Percentiles rank a stretch among this genome's conserved stretches.
Evolutionary conservation across 2,113 vertebrate genomes (phyloP).

Genomic region (Rhea americana): DNA sequence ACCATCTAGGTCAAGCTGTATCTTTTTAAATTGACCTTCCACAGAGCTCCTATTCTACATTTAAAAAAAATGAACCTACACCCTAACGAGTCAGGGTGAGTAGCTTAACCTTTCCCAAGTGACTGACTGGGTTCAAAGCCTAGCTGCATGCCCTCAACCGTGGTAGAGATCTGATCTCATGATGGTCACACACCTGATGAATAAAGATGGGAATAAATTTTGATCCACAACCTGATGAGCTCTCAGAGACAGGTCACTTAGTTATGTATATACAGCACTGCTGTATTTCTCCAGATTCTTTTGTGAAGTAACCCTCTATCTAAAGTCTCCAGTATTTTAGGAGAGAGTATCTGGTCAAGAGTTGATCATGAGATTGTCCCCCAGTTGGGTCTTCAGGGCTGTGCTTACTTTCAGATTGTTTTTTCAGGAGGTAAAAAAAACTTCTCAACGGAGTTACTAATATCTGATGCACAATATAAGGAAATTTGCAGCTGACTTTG

Average conservation of each 20-base stretch:
- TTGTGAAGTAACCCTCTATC: background rate
- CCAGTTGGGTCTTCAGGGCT: background rate
- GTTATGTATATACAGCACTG: background rate
- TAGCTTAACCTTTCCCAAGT: background rate
- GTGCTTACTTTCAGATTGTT: background rate
- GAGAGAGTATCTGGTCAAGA: background rate
- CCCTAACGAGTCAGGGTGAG: background rate
- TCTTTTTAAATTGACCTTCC: background rate
- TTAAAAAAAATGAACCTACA: background rate
- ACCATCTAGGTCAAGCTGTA: background rate
- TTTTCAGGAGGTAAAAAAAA: background rate
- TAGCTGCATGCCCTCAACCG: background rate
- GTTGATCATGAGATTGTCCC: background rate
- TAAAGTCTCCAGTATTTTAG: background rate
- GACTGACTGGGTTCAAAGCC: background rate
- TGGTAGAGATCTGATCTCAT: background rate
- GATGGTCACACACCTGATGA: background rate
- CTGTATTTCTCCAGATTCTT: background rate
- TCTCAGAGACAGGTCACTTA: background rate
- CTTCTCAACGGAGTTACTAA: background rate
- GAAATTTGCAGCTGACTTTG: constrained; percentile 1
- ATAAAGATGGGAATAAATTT: background rate
- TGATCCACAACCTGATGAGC: background rate
- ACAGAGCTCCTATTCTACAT: background rate
- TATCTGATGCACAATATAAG: background rate